A percentile compares a stretch with the other conserved stretches of the same genome.
phyloP scores from a whole-genome alignment of 2,113 vertebrate genomes.

The Myotis brandtii region DNA sequence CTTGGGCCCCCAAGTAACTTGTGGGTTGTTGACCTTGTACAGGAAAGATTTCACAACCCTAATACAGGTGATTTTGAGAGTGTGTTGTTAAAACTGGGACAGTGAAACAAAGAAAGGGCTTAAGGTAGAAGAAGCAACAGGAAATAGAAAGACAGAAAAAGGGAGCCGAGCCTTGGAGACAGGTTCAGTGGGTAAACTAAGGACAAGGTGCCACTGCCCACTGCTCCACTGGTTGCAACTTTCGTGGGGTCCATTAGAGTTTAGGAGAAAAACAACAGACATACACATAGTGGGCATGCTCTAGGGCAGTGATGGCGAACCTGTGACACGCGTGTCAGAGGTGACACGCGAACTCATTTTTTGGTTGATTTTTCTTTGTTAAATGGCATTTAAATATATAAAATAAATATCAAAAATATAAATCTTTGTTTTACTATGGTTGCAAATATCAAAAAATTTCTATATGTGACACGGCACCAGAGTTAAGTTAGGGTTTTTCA shows the following conservation, averaged over 20 bases:
- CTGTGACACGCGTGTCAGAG: no score
- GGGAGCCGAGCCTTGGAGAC: not conserved
- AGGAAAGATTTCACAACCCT: not conserved
- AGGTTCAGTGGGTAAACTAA: not conserved
- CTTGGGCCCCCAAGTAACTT: not conserved
- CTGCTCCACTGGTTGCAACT: not conserved
- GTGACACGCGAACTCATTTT: no score
- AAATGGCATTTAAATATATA: no score
- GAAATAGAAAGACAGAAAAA: not conserved
- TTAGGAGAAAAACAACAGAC: not conserved
- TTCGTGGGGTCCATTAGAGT: not conserved
- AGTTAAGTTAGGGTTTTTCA: no score
- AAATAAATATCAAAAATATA: no score
- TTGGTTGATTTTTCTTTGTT: no score
- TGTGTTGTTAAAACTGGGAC: not conserved
- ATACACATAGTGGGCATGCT: not conserved
- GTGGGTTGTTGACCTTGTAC: not conserved
- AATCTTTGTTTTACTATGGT: no score
- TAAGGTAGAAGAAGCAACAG: not conserved
- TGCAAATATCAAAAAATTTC: no score
- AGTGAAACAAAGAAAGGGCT: not conserved
- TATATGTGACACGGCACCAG: no score
- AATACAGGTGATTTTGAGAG: not conserved
- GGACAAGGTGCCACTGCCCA: not conserved
- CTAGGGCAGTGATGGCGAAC: not conserved